Percentiles rank a stretch among this genome's conserved stretches.
These are phyloP conservation scores for Cranoglanis bouderius DNA, from an alignment of 2,113 vertebrate species.

Conservation along the genomic window DNA sequence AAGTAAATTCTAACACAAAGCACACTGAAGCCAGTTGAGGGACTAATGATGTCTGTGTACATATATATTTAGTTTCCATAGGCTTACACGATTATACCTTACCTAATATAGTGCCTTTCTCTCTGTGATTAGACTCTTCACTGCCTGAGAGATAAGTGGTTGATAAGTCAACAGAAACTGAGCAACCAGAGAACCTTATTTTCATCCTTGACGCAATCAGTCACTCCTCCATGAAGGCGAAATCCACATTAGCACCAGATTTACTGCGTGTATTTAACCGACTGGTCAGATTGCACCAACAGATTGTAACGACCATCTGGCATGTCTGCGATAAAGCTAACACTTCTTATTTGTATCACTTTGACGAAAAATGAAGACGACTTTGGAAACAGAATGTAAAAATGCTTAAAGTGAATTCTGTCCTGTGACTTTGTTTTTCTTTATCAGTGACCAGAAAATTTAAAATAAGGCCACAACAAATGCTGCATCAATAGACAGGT, in stretches of 20 bases:
- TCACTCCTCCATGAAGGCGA: conserved; percentile 39
- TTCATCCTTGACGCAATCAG: conserved; percentile 29
- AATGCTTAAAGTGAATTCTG: neutral
- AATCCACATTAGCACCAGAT: conserved; percentile 56
- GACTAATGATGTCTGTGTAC: neutral
- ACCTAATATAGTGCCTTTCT: conserved; percentile 6
- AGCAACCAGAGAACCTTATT: conserved; percentile 28
- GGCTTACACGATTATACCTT: neutral
- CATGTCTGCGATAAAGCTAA: conserved; percentile 55
- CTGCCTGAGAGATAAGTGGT: neutral
- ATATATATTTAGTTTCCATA: conserved; percentile 7
- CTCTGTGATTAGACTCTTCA: neutral
- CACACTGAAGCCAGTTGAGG: neutral
- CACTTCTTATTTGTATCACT: conserved; percentile 50
- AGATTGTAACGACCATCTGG: conserved; percentile 66
- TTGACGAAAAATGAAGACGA: conserved; percentile 37
- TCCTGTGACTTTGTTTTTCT: neutral
- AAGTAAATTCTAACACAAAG: neutral
- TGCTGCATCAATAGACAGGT: neutral
- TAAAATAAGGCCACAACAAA: neutral
- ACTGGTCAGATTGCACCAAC: conserved; percentile 61
- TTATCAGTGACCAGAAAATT: neutral
- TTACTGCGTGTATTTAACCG: conserved; percentile 58
- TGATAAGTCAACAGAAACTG: conserved; percentile 31
- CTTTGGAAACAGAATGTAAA: neutral